Conservation (phyloP, 2,888 invertebrate species). For the Sesia apiformis region DNA sequence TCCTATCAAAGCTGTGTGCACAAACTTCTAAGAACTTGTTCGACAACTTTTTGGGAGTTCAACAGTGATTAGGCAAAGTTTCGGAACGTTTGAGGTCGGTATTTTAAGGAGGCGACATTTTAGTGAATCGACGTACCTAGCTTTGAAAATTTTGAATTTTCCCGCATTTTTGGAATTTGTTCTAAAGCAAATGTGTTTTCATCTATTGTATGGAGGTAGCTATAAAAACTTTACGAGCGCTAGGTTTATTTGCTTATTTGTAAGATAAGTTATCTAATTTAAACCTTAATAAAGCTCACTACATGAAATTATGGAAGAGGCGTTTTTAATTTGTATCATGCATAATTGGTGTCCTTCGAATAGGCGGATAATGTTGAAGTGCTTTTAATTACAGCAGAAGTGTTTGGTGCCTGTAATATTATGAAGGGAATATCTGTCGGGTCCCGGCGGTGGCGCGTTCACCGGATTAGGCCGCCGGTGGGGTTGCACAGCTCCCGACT, state of each 20-base stretch:
- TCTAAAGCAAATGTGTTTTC: no score
- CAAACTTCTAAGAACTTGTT: conserved; percentile 3
- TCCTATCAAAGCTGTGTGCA: conserved; percentile 3
- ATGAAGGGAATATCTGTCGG: conserved; percentile 49
- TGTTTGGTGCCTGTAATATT: conserved; percentile 52
- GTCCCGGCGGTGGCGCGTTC: conserved; percentile 51
- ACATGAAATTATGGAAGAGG: conserved; percentile 36
- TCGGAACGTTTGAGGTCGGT: conserved; percentile 19
- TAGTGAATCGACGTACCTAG: background rate
- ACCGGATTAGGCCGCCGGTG: conserved; percentile 56
- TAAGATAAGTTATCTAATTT: conserved; percentile 18
- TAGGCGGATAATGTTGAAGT: conserved; percentile 52
- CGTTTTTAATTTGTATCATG: conserved; percentile 41
- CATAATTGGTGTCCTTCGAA: conserved; percentile 48
- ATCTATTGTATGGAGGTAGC: no score
- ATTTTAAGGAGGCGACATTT: conserved; percentile 9
- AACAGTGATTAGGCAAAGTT: conserved; percentile 17
- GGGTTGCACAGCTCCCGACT: conserved; percentile 54
- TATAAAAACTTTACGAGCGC: no score
- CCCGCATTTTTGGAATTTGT: no score
- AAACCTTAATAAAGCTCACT: conserved; percentile 37
- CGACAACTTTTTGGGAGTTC: conserved; percentile 13
- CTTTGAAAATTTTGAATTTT: background rate
- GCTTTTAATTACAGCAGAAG: conserved; percentile 33
- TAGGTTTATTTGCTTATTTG: background rate